A percentile compares a stretch with the other conserved stretches of the same genome.
phyloP scores from a whole-genome alignment of 2,797 vertebrate species.

The Trachops cirrhosus region DNA sequence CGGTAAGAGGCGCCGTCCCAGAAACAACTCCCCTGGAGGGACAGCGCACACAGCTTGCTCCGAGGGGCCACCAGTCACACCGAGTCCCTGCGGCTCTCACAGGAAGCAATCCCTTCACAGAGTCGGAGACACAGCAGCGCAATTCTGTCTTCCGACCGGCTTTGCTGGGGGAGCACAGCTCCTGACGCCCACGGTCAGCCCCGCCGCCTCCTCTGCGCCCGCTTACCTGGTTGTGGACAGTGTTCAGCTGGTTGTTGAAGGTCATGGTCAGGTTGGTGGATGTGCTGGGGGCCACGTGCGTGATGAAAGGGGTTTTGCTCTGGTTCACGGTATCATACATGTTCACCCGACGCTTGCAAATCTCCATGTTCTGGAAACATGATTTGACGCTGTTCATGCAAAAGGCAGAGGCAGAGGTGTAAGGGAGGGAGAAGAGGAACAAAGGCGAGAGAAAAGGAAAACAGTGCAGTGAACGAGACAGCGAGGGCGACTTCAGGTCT shows the following conservation, averaged over 20 bases:
- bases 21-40: neutral
- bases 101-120: neutral
- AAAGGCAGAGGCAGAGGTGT: neutral
- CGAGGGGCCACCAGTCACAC: neutral
- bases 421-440: neutral
- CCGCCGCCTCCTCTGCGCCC: neutral
- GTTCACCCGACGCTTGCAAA: constrained; percentile 97
- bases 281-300: constrained; percentile 97
- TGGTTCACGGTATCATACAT: constrained; percentile 99
- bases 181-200: too few species aligned
- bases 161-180: neutral
- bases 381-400: constrained; percentile 92
- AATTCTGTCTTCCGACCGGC: neutral
- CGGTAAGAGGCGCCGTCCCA: neutral
- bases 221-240: constrained; percentile 94
- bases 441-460: neutral
- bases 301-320: constrained; percentile 99
- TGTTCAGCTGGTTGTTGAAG: constrained; percentile 99
- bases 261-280: constrained; percentile 99
- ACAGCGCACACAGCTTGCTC: neutral
- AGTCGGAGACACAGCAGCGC: neutral
- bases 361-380: constrained; percentile 99
- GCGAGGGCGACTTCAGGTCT: neutral
- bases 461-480: neutral
- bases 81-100: neutral